Evolutionary conservation across 2,113 vertebrate species (phyloP), one percentile per base, ranked within the genome.

Genomic region (Ramphastos sulfuratus): DNA sequence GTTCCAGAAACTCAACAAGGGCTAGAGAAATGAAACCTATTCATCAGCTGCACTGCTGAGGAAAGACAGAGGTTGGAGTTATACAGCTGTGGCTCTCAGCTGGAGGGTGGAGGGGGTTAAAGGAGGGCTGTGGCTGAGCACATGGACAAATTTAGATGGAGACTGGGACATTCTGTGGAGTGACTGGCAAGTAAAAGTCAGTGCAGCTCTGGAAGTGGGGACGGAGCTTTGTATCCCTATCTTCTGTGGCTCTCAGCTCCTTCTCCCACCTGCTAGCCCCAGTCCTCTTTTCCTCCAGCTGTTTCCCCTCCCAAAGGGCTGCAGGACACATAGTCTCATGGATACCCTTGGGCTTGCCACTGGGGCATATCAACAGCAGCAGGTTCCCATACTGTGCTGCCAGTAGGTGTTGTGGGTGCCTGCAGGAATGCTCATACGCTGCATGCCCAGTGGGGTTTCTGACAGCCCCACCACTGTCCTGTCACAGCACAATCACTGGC

Each of bases 281-380:
- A 2, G 7, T 12, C 64, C 14, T 63, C 0, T 0, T 27, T 76
- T 12, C 27, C 69, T n/a, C 50, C 28, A 4, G 14, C 9, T 28
- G 7, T 10, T 15, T 37, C 13, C 11, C 9, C 3, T 1, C 4
- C 10, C 0, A 0, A 28, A 35, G 23, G 10, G 30, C 55, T 7
- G 50, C 1, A 0, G 79, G 50, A 15, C 0, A 2, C 46, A 20
- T 15, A 8, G 21, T 8, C 17, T 19, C 70, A 2, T 0, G 0
- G 42, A n/a, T 19, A 16, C 13, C 58, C 20, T 2, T 4, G 21
- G 48, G 20, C 20, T 46, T 33, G 37, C 19, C 52, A 46, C n/a
- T 1, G 1, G 16, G 27, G 18, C 37, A 31, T 31, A 8, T 6
- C 39, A 25, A 12, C 2, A 1, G 27, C 5, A 4, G 7, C 7